Evolutionary conservation across 2,113 vertebrate genomes (phyloP).

Genomic region (Pitta sordida): DNA sequence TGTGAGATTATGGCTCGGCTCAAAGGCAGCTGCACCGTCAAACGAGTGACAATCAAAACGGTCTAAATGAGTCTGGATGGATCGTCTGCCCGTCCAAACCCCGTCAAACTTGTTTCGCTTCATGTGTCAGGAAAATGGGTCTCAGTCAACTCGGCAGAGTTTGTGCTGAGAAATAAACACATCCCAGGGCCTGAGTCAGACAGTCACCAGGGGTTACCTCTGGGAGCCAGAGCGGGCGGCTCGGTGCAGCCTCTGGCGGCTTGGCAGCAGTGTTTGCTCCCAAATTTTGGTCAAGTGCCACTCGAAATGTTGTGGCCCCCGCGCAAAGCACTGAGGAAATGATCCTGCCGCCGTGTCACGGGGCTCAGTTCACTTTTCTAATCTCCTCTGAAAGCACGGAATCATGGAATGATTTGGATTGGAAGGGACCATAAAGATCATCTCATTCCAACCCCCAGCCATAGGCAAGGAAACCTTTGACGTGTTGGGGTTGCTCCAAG

Average conservation of each 20-base stretch:
- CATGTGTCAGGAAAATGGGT: background rate
- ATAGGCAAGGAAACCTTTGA: background rate
- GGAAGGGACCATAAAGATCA: background rate
- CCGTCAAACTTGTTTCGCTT: background rate
- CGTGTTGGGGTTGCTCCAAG: background rate
- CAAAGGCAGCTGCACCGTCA: background rate
- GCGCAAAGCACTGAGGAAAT: background rate
- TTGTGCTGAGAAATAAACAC: background rate
- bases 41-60: slow-evolving; percentile 23
- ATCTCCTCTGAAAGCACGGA: background rate
- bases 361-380: background rate
- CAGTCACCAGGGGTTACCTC: accelerated
- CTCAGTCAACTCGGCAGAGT: background rate
- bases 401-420: accelerated
- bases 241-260: background rate
- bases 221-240: background rate
- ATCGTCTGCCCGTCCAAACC: background rate
- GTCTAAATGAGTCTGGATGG: slow-evolving; percentile 17
- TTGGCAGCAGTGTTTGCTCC: accelerated
- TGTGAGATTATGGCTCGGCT: background rate
- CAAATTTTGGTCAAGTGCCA: background rate
- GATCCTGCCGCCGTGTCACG: accelerated
- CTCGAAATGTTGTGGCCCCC: background rate
- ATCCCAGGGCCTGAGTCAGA: background rate
- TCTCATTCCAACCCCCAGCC: background rate